Evolutionary conservation across 2,797 vertebrate genomes (phyloP), one percentile per base, ranked within the genome.

Genomic region (Oryzias dopingdopingensis): DNA sequence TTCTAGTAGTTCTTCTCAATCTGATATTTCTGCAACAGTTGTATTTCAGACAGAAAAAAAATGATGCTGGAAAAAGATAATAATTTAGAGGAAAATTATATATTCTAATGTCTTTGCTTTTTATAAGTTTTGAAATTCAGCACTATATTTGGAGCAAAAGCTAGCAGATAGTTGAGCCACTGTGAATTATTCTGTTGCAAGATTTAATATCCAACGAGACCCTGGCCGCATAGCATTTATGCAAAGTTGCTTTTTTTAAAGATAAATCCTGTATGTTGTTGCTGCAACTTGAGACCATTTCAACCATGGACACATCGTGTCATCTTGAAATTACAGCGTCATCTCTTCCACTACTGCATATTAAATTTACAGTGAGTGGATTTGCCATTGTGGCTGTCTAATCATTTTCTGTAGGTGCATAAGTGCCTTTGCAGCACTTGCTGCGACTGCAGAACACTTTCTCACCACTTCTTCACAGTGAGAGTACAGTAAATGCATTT

Each of bases 71-170:
- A 78, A 74, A 76, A 80, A 58, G 62, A 64, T 53, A 77, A 74
- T 74, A 64, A 81, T 83, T 86, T 65, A 65, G 63, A 71, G 67
- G 65, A 75, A 84, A 81, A 83, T 67, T 68, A 76, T 67, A 75
- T 77, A 70, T 77, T 82, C 62, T 66, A 69, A 79, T 47, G 32
- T 64, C 71, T 75, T 80, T 17, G 42, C 80, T 83, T 56, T 81
- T 73, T 76, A 73, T 84, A 70, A 73, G 81, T 80, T 80, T 79
- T 65, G 72, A 37, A 10, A 4, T 3, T 37, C 10, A 37, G 32
- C 8, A 12, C 12, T 13, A 37, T 37, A 13, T 12, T 12, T 37
- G 3, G 32, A 37, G 32, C 10, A 12, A 37, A 37, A 37, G 2
- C 32, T 12, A 3, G 32, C 32, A 37, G 32, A 37, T 37, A 13